A percentile compares a stretch with the other conserved stretches of the same genome.
phyloP scores from a whole-genome alignment of 30 jellyfish, hydroid and myxozoan genomes.

The Aurelia sp. region DNA sequence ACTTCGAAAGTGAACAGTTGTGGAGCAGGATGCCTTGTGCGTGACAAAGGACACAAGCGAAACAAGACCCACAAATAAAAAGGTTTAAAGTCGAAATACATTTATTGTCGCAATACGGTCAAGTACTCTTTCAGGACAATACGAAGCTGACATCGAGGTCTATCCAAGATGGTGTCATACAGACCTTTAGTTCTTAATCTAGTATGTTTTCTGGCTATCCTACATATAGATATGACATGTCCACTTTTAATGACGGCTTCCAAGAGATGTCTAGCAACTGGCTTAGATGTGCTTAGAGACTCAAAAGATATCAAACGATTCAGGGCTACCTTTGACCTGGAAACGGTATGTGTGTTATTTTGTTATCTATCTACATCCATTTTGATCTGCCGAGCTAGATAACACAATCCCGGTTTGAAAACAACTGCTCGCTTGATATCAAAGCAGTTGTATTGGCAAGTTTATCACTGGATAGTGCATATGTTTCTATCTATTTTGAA shows the following conservation, averaged over 20 bases:
- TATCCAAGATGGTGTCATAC: too few species aligned
- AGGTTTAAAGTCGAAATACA: too few species aligned
- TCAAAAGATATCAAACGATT: constrained; percentile 50
- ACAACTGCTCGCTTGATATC: not conserved
- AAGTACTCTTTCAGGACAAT: too few species aligned
- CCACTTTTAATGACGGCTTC: constrained; percentile 2
- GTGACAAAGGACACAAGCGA: too few species aligned
- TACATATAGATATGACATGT: not conserved
- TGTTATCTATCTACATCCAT: not conserved
- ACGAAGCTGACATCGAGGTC: too few species aligned
- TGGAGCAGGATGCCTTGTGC: too few species aligned
- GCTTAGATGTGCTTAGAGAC: constrained; percentile 63
- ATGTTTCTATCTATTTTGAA: too few species aligned
- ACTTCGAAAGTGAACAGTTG: too few species aligned
- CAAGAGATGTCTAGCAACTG: constrained; percentile 64
- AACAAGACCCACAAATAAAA: too few species aligned
- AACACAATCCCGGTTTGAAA: not conserved
- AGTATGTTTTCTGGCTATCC: not conserved
- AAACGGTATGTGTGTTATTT: constrained; percentile 41
- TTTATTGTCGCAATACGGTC: too few species aligned
- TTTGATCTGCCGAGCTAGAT: not conserved
- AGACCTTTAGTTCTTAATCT: not conserved
- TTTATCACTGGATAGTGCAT: too few species aligned
- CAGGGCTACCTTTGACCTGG: constrained; percentile 76
- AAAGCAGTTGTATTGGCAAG: too few species aligned